Base-by-base conservation (phyloP, 2,797 vertebrate genomes). In the Podarcis siculus region DNA sequence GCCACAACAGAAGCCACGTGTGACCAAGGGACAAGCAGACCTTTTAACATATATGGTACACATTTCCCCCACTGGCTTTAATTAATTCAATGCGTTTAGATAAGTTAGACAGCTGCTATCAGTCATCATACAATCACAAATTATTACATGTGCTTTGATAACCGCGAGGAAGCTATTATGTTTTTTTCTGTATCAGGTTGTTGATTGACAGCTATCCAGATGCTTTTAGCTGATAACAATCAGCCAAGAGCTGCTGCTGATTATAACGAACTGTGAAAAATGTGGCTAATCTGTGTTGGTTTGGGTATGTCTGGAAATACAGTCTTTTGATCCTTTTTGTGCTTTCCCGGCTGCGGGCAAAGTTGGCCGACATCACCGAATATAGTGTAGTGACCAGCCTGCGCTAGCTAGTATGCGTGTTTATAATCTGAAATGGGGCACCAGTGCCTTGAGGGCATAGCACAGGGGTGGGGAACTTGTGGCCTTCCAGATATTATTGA, bases 31-130 rank as follows among this genome's bases (percentile, higher is more conserved):
- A 32, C 8, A 49, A 7, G 4, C 19, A 49, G 21, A 42, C 39
- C 61, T 83, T 72, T 83, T 81, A 8, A 84, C 55, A 30, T 21
- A 27, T 83, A 55, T 25, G 45, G 71, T 73, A 83, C n/a, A 83
- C 49, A 55, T 55, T 83, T 72, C 90, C 17, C 75, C 17, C 30
- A 75, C 35, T 55, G 66, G 12, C 30, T 75, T 81, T 42, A 92
- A 89, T 83, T 84, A 86, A 82, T 82, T 85, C 82, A 88, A 72
- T 9, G 61, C 58, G 78, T 86, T 93, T 85, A 86, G 42, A 92
- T 86, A 77, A 86, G 9, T 88, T 79, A 64, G 64, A 69, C 27
- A 69, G 49, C n/a, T 32, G 7, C 71, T 76, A 30, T 75, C 71
- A 75, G 49, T 76, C 71, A 75, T 75, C 25, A 25, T 30, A 30